These are phyloP conservation scores for Theristicus caerulescens DNA, from an alignment of 2,113 vertebrate genomes.

Conservation along the genomic window DNA sequence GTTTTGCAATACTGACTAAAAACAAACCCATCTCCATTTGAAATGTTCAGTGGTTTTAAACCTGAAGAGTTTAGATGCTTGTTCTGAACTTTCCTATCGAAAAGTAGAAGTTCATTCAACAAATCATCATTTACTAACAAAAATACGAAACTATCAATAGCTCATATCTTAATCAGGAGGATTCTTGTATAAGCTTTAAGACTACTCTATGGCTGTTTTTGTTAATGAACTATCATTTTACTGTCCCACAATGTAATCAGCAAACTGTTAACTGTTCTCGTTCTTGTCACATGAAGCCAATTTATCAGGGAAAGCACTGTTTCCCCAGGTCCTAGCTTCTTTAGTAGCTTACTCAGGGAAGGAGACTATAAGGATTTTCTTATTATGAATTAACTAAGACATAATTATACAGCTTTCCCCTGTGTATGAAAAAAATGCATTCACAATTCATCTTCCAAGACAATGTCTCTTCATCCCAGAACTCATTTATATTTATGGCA, in stretches of 20 bases:
- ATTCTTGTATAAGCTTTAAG: background rate
- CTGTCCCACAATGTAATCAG: background rate
- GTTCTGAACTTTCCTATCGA: background rate
- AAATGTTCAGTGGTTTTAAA: background rate
- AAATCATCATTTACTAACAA: background rate
- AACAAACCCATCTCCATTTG: background rate
- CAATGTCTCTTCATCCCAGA: background rate
- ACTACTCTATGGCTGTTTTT: background rate
- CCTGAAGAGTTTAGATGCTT: background rate
- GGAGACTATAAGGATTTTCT: background rate
- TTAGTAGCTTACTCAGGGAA: background rate
- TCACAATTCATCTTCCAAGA: background rate
- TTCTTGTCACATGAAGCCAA: background rate
- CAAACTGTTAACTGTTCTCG: background rate
- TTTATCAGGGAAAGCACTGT: background rate
- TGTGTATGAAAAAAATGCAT: background rate
- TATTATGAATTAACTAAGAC: background rate
- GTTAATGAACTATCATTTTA: background rate
- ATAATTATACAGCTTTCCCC: background rate
- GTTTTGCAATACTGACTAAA: background rate
- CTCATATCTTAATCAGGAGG: background rate
- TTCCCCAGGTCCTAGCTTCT: background rate
- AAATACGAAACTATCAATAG: background rate
- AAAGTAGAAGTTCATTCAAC: background rate
- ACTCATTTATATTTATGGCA: background rate